Conservation (phyloP, 1,140 invertebrate genomes). For the Drosophila ironensis region DNA sequence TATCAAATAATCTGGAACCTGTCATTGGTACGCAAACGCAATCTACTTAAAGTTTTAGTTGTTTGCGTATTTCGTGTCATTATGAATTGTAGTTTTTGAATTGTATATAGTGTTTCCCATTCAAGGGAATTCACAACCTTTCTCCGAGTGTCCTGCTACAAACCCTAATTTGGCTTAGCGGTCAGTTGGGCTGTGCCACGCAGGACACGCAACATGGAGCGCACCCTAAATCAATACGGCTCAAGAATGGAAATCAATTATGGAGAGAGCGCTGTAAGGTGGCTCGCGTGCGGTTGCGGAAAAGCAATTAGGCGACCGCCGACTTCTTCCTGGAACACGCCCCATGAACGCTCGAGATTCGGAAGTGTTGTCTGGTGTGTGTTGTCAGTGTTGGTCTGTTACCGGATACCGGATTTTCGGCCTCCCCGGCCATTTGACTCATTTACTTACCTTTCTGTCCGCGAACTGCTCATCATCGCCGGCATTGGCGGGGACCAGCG, state of each 20-base stretch:
- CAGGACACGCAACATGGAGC: constrained; percentile 63
- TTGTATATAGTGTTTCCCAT: too few relatives aligned
- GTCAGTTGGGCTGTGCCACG: constrained; percentile 40
- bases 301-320: constrained; percentile 65
- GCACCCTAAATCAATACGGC: constrained; percentile 70
- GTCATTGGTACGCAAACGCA: too few relatives aligned
- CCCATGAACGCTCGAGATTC: constrained; percentile 31
- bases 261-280: constrained; percentile 26
- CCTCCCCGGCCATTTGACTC: too few relatives aligned
- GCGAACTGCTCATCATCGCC: constrained; percentile 45
- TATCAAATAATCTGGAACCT: too few relatives aligned
- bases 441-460: constrained; percentile 66
- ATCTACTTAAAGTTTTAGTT: too few relatives aligned
- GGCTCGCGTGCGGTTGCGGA: constrained; percentile 51
- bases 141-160: constrained; percentile 10
- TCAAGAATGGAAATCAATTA: constrained; percentile 73
- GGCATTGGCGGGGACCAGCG: constrained; percentile 34
- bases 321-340: constrained; percentile 48
- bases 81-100: too few relatives aligned
- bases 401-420: neutral
- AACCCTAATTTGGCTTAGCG: constrained; percentile 11
- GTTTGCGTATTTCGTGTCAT: too few relatives aligned
- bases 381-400: neutral
- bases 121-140: too few relatives aligned
- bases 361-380: constrained; percentile 10